Base-by-base conservation (phyloP, 2,888 invertebrate genomes). In the Mythimna loreyi region DNA sequence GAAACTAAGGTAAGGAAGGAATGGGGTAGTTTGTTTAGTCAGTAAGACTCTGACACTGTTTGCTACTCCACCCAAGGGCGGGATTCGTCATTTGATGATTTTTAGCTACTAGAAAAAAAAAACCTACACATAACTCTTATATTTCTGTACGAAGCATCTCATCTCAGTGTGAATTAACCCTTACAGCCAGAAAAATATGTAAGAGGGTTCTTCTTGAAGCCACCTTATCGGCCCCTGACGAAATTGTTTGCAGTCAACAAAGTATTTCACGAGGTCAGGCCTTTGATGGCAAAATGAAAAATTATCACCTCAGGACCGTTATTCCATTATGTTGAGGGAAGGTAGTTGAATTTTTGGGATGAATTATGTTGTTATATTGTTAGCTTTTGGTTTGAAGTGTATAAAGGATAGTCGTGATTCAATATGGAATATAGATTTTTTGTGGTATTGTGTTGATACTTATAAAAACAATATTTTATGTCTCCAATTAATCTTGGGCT, bases 211-310 rank as follows among this genome's bases (percentile, higher is more conserved):
- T 67, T 57, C 50, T 25, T 50, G 30, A 28, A 55, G 45, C 66
- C 45, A 9, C 67, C 45, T 75, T 82, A 77, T 83, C 81, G 62
- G 61, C 5, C 55, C 23, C 56, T 67, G 67, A 83, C 74, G 62
- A 83, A 83, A 83, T 83, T 77, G 81, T 80, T 78, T 75, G 78
- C 66, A 78, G 72, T 67, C 74, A 74, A 81, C 81, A 72, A 75
- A 68, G 61, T 75, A 74, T 78, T 82, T 69, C 73, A 74, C 53
- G 74, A 70, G 66, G 64, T 61, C 70, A 58, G 56, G 52, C 40
- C 52, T 79, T 78, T 70, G 55, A 75, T 52, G 62, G 59, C 36
- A 56, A 80, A 83, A 72, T 82, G 78, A 82, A 80, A 82, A 80
- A 80, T 83, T 74, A 70, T 73, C 56, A 50, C 72, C 58, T 64